These are phyloP conservation scores for Axis porcinus DNA, from an alignment of 2,113 vertebrate species.

Conservation along the genomic window DNA sequence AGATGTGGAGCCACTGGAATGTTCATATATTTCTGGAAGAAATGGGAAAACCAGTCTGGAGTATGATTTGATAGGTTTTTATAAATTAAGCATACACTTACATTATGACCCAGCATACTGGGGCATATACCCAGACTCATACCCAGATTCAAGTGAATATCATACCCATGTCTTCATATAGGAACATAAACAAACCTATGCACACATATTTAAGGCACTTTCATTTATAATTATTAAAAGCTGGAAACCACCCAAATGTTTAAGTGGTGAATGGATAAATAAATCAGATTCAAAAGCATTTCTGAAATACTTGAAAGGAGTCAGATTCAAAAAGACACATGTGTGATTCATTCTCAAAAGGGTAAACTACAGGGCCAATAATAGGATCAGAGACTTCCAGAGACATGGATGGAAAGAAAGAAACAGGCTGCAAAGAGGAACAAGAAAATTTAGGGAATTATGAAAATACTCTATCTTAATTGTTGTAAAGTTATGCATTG, in stretches of 20 bases:
- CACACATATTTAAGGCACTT: not conserved
- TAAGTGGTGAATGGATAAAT: not conserved
- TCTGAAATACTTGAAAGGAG: not conserved
- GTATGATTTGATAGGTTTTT: not conserved
- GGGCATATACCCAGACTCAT: not conserved
- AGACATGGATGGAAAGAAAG: fast-evolving
- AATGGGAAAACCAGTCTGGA: not conserved
- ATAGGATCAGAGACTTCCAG: not conserved
- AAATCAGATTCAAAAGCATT: not conserved
- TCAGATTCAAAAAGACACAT: not conserved
- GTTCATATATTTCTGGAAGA: not conserved
- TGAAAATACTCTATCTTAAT: not conserved
- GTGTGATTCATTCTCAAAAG: not conserved
- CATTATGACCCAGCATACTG: not conserved
- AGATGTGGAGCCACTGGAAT: not conserved
- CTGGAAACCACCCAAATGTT: not conserved
- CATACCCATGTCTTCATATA: not conserved
- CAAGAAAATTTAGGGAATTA: not conserved
- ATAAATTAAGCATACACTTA: not conserved
- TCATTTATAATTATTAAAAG: not conserved
- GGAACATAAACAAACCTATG: not conserved
- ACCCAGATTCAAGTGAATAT: not conserved
- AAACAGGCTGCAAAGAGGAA: not conserved
- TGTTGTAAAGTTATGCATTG: not conserved
- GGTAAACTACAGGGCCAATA: not conserved